Base-by-base conservation (phyloP, 2,888 invertebrate genomes). In the Sisyra nigra region DNA sequence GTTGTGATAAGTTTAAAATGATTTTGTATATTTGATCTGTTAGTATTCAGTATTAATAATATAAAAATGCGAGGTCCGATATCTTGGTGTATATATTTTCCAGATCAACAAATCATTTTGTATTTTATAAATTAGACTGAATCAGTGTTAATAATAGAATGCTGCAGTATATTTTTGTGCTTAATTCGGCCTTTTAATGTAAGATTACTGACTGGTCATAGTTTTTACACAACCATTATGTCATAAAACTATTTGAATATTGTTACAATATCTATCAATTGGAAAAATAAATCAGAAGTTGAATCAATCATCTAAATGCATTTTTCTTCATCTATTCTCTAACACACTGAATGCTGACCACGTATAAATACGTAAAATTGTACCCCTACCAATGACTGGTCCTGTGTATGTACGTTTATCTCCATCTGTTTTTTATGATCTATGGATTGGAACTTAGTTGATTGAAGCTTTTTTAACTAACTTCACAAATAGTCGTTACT, bases 81-180 rank as follows among this genome's bases (percentile, higher is more conserved):
- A n/a, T n/a, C n/a, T 30, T 24, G 24, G 15, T 30, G 30, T 31
- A 40, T 5, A 40, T 15, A 40, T 15, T 31, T 19, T 19, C 18
- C 13, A 38, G n/a, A 38, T 18, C 13, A 34, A 34, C 13, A 34
- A 15, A 15, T 18, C 24, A 19, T 38, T 14, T 15, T 41, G 41
- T 41, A 41, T 17, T 35, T 35, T 42, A 36, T 30, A 35, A 42
- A 42, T 35, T 42, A 42, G 42, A 42, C 43, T 37, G 38, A 43
- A 37, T 38, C 37, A 43, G 38, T 38, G 43, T 43, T 38, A 17
- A 40, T 30, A 30, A 38, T 43, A 43, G 37, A 38, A 30, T 41
- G 19, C 33, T 41, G 31, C 41, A 41, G 33, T 43, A 38, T 38
- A 38, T 43, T 43, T 43, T 43, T 43, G 43, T 43, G 43, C 43